These are phyloP conservation scores for Halictus quadricinctus DNA, from an alignment of 2,888 invertebrate species.

Conservation along the genomic window DNA sequence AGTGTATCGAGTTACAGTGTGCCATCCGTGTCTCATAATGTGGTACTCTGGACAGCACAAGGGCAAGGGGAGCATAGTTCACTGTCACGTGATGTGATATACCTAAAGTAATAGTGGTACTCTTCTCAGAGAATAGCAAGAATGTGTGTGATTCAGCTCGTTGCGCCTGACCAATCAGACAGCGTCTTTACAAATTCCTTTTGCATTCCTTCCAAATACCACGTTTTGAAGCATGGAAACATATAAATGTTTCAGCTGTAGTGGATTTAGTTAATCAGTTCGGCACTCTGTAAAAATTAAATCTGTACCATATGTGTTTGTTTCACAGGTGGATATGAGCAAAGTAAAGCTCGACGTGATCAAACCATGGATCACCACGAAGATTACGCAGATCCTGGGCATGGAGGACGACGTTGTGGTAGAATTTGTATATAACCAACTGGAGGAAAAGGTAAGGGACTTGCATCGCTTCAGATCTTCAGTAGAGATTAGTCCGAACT, in stretches of 20 bases:
- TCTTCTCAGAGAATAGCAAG: neutral
- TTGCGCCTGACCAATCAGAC: neutral
- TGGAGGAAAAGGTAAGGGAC: slow-evolving; percentile 93
- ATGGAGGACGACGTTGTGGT: slow-evolving; percentile 99
- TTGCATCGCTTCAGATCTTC: slow-evolving; percentile 36
- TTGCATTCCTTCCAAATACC: neutral
- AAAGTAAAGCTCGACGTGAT: slow-evolving; percentile 98
- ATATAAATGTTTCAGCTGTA: neutral
- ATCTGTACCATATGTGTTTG: neutral
- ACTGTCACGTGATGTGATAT: neutral
- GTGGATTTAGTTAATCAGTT: neutral
- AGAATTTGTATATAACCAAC: slow-evolving; percentile 99
- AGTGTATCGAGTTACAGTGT: neutral
- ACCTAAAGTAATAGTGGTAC: neutral
- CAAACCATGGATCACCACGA: slow-evolving; percentile 99
- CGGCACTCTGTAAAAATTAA: neutral
- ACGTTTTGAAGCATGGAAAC: neutral
- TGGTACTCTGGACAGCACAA: neutral
- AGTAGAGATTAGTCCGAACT: slow-evolving; percentile 50
- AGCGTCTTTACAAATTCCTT: neutral
- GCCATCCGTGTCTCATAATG: neutral
- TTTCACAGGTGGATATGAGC: slow-evolving; percentile 94
- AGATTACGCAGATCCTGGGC: slow-evolving; percentile 97
- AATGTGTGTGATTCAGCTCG: neutral
- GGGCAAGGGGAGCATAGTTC: neutral